A percentile compares a stretch with the other conserved stretches of the same genome.
Conservation (phyloP, 2,113 vertebrate genomes). For the Myotis davidii region DNA sequence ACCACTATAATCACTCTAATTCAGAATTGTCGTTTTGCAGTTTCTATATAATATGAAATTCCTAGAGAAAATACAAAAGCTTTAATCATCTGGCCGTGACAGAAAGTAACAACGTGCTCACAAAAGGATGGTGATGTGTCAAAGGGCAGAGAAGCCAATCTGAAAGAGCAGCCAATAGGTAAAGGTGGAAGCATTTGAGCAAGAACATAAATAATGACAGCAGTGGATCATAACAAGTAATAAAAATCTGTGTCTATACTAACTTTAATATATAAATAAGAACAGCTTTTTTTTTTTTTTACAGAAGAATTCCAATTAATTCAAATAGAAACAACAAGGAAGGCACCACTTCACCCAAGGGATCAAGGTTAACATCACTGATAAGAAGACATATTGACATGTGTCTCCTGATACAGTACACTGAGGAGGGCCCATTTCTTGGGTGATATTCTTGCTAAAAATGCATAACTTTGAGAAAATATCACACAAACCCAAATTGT, state of each 20-base stretch:
- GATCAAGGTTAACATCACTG: neutral
- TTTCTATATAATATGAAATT: neutral
- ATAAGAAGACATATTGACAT: neutral
- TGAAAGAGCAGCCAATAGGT: neutral
- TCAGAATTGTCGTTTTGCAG: constrained; percentile 29
- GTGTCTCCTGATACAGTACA: neutral
- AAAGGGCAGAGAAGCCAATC: neutral
- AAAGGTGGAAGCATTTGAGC: neutral
- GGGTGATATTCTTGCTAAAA: neutral
- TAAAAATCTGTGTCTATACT: neutral
- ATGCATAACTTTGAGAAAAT: neutral
- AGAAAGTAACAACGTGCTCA: neutral
- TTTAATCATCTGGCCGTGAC: neutral
- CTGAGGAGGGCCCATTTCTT: neutral
- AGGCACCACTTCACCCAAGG: neutral
- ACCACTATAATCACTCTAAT: constrained; percentile 24
- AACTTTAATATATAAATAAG: neutral
- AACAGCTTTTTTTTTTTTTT: neutral
- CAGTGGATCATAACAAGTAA: neutral
- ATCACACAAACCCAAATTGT: neutral
- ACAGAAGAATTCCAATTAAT: neutral
- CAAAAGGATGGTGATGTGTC: neutral
- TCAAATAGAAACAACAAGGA: neutral
- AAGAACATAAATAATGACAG: neutral
- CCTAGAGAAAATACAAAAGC: neutral